Percentiles rank a stretch among this genome's conserved stretches.
phyloP scores from a whole-genome alignment of 2,888 invertebrate species.

The Gibbula magus region DNA sequence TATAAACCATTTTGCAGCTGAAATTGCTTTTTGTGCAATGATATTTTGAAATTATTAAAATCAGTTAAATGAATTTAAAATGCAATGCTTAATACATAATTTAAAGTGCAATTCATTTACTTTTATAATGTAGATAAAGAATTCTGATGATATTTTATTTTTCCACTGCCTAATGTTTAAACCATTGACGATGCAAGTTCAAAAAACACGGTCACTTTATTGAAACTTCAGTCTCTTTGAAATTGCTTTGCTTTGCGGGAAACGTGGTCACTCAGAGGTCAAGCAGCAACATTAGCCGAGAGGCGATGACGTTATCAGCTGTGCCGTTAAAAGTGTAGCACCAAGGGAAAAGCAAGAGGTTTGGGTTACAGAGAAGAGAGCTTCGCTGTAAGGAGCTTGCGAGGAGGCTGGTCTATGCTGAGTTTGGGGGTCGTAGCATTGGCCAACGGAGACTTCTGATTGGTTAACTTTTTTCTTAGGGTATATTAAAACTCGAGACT shows the following conservation, averaged over 20 bases:
- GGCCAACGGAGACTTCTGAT: not conserved
- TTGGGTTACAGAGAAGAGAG: not conserved
- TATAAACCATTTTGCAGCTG: too few species aligned
- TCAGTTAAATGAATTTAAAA: too few species aligned
- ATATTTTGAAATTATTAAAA: too few species aligned
- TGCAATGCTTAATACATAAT: too few species aligned
- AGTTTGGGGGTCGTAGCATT: not conserved
- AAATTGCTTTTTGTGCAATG: too few species aligned
- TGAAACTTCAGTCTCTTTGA: too few species aligned
- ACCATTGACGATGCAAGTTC: too few species aligned
- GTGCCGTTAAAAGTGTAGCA: not conserved
- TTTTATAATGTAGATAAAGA: too few species aligned
- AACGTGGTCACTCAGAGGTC: not conserved
- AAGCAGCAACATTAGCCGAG: not conserved
- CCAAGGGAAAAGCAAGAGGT: not conserved
- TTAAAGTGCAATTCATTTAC: too few species aligned
- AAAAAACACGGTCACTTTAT: too few species aligned
- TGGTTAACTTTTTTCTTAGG: conserved; percentile 28
- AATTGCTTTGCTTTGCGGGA: not conserved
- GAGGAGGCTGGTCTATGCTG: not conserved
- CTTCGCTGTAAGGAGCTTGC: not conserved
- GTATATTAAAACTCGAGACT: conserved; percentile 26
- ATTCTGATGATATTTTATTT: too few species aligned
- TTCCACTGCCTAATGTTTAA: too few species aligned
- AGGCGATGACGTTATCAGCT: not conserved